Base-by-base conservation (phyloP, 1,140 invertebrate genomes). In the Saccostrea echinata region DNA sequence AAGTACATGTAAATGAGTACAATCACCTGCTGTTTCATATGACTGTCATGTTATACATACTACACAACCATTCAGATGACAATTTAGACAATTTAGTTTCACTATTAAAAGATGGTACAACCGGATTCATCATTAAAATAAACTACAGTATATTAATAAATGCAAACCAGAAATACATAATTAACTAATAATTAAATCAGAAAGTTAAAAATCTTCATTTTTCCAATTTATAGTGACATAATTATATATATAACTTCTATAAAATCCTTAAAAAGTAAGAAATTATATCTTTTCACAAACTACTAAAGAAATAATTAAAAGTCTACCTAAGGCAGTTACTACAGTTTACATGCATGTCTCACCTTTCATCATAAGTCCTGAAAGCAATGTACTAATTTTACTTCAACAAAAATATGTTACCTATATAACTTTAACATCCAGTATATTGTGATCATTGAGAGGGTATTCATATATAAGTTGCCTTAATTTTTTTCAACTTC, bases 301-400 rank as follows among this genome's bases (percentile, higher is more conserved):
- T 24, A 80, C 21, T 80, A 43, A 4, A 61, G 18, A 61, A 61
- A 61, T 76, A 16, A 33, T 16, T 33, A 33, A 68, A 76, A 76
- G 68, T 76, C 68, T 76, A 76, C 68, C 68, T 76, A 76, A 18
- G 18, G n/a, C 55, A 61, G 2, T 21, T 61, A 21, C 18, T 61
- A 61, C 55, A 61, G 18, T 61, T 61, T 86, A 43, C 35, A 71
- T 76, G 61, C 51, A n/a, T 55, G n/a, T 86, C 85, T 86, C 85
- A 86, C 85, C 85, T 86, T 80, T 86, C 85, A 86, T 86, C 85
- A 86, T 86, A 51, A 80, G 71, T 57, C 85, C 85, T 86, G 68
- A 27, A 76, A 76, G 27, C 68, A 76, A 76, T 76, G 30, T 76
- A 76, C 68, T 76, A 76, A 76, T 30, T 76, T 30, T 35, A 76